phyloP scores from a whole-genome alignment of 2,797 vertebrate genomes.

The Anniella stebbinsi region DNA sequence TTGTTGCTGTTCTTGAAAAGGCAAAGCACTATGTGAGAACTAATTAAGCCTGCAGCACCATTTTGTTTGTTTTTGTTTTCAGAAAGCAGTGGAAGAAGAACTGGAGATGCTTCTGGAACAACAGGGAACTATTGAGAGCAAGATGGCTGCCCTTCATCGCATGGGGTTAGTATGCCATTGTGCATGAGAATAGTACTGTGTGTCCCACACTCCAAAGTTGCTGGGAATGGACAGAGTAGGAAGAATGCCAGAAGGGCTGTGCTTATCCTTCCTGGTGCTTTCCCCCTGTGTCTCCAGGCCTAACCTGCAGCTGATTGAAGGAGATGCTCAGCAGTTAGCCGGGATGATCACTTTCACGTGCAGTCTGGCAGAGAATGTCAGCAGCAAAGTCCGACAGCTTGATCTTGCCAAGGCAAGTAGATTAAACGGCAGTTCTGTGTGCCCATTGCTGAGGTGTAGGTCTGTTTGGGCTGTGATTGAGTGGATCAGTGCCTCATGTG shows the following conservation, averaged over 20 bases:
- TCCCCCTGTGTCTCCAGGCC: constrained; percentile 81
- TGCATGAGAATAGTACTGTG: rapidly evolving
- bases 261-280: rapidly evolving
- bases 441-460: not conserved
- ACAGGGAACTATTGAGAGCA: constrained; percentile 89
- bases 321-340: constrained; percentile 93
- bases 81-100: constrained; percentile 89
- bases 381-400: constrained; percentile 96
- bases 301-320: constrained; percentile 94
- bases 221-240: not conserved
- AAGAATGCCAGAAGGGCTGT: no score
- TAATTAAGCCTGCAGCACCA: not conserved
- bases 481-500: not conserved
- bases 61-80: constrained; percentile 45
- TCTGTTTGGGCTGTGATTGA: not conserved
- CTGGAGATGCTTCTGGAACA: constrained; percentile 90
- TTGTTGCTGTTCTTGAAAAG: not conserved
- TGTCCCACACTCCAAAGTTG: not conserved
- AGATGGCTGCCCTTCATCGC: constrained; percentile 93
- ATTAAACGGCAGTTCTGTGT: not conserved
- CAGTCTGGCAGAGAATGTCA: constrained; percentile 96
- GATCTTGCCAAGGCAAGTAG: constrained; percentile 93
- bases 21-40: not conserved
- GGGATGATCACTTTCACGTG: constrained; percentile 98
- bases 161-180: constrained; percentile 86